Percentiles rank a stretch among this genome's conserved stretches.
Evolutionary conservation across 1,140 invertebrate species (phyloP).

Genomic region (Rhysida immarginata): DNA sequence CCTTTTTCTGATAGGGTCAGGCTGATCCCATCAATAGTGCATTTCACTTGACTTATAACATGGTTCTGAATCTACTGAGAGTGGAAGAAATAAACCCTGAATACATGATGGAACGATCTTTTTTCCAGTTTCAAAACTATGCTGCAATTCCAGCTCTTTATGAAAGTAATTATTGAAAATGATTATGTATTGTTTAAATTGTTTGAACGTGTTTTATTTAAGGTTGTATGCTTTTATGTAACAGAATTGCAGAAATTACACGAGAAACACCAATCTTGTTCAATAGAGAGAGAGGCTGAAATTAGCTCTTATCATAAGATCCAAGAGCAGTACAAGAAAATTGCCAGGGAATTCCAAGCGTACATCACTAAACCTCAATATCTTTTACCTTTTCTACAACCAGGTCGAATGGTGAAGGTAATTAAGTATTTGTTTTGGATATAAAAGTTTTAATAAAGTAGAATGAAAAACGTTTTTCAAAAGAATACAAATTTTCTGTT

Average conservation of each 20-base stretch:
- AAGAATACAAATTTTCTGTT: constrained; percentile 1
- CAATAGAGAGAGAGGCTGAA: constrained; percentile 50
- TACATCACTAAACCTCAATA: constrained; percentile 77
- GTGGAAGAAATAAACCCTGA: constrained; percentile 99
- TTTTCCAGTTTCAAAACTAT: constrained; percentile 99
- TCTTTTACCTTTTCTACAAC: constrained; percentile 82
- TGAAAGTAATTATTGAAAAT: constrained; percentile 45
- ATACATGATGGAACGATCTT: constrained; percentile 96
- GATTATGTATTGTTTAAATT: no score
- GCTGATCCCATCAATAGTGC: constrained; percentile 96
- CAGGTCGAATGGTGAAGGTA: constrained; percentile 82
- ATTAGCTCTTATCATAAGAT: constrained; percentile 73
- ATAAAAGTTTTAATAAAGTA: neutral
- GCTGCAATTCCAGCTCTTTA: constrained; percentile 75
- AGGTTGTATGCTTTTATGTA: constrained; percentile 15
- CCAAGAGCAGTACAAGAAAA: constrained; percentile 56
- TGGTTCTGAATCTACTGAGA: constrained; percentile 84
- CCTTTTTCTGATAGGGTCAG: constrained; percentile 51
- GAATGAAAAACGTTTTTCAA: constrained; percentile 1
- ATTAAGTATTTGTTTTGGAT: constrained; percentile 3
- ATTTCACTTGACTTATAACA: constrained; percentile 98
- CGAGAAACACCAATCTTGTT: constrained; percentile 43
- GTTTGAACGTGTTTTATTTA: neutral
- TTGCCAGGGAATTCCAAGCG: constrained; percentile 53
- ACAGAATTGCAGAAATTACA: constrained; percentile 58